Percentiles rank a stretch among this genome's conserved stretches.
Evolutionary conservation across 2,888 invertebrate genomes (phyloP).

Genomic region (Anaspis maculata): DNA sequence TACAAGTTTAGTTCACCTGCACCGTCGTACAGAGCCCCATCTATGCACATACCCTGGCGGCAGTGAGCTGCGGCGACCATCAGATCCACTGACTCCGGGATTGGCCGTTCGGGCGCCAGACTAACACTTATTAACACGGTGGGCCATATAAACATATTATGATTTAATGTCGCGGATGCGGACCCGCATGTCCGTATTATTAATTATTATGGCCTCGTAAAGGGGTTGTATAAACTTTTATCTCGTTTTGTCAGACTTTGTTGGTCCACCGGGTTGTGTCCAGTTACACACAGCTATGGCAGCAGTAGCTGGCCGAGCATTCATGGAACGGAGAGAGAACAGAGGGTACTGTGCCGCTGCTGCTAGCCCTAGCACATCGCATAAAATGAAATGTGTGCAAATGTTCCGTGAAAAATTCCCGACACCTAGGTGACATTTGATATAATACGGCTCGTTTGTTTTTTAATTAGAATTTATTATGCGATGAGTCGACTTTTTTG

Average conservation of each 20-base stretch:
- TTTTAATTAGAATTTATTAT: slow-evolving; percentile 17
- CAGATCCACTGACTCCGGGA: too few relatives aligned
- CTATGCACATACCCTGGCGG: too few relatives aligned
- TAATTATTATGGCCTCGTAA: slow-evolving; percentile 38
- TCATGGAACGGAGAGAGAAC: too few relatives aligned
- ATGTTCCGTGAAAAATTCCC: slow-evolving; percentile 23
- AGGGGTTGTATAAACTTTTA: slow-evolving; percentile 36
- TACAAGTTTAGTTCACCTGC: too few relatives aligned
- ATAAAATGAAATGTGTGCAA: slow-evolving; percentile 28
- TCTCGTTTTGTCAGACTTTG: slow-evolving; percentile 34
- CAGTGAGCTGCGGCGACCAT: too few relatives aligned
- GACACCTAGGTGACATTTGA: slow-evolving; percentile 28
- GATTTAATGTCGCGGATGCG: slow-evolving; percentile 33
- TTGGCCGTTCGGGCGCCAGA: too few relatives aligned
- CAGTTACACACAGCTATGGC: slow-evolving; percentile 16
- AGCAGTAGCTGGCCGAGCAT: too few relatives aligned
- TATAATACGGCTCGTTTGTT: slow-evolving; percentile 20
- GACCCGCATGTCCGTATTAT: slow-evolving; percentile 30
- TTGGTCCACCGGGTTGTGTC: slow-evolving; percentile 28
- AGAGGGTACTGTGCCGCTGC: too few relatives aligned
- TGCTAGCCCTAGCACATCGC: too few relatives aligned
- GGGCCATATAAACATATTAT: slow-evolving; percentile 37
- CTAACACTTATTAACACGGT: slow-evolving; percentile 14
- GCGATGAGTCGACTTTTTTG: too few relatives aligned
- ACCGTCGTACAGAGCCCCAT: too few relatives aligned